These are phyloP conservation scores for Carettochelys insculpta DNA, from an alignment of 2,113 vertebrate species.

Conservation along the genomic window DNA sequence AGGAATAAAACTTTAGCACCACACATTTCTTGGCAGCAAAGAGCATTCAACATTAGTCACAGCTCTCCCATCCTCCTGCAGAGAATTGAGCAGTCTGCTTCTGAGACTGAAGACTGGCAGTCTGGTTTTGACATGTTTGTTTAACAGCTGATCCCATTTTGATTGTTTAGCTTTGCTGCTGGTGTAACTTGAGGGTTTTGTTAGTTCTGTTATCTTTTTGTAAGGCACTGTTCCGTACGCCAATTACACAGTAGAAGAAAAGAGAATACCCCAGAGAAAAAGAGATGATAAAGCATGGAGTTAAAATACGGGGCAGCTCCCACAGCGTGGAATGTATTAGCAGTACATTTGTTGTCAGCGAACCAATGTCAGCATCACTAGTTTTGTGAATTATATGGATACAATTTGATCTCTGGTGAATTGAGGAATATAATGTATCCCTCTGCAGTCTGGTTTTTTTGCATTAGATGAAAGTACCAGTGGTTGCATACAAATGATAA, in stretches of 20 bases:
- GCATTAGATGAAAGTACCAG: background rate
- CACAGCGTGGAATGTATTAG: background rate
- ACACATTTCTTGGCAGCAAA: background rate
- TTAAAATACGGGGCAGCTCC: background rate
- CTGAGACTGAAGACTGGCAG: background rate
- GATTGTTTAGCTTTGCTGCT: background rate
- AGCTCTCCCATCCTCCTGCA: background rate
- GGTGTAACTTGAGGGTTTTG: background rate
- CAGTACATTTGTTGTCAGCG: background rate
- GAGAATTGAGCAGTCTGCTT: background rate
- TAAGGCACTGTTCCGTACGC: background rate
- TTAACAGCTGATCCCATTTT: background rate
- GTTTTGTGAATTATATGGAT: background rate
- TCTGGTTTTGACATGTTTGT: background rate
- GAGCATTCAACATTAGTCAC: background rate
- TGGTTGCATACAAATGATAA: background rate
- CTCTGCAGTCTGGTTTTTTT: background rate
- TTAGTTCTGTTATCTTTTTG: background rate
- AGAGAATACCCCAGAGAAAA: background rate
- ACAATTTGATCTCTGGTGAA: background rate
- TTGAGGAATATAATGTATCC: background rate
- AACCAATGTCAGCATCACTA: background rate
- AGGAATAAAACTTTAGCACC: background rate
- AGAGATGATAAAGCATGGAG: background rate
- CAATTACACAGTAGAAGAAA: background rate